Evolutionary conservation across 2,113 vertebrate genomes (phyloP), one percentile per base, ranked within the genome.

Genomic region (Erinaceus europaeus): DNA sequence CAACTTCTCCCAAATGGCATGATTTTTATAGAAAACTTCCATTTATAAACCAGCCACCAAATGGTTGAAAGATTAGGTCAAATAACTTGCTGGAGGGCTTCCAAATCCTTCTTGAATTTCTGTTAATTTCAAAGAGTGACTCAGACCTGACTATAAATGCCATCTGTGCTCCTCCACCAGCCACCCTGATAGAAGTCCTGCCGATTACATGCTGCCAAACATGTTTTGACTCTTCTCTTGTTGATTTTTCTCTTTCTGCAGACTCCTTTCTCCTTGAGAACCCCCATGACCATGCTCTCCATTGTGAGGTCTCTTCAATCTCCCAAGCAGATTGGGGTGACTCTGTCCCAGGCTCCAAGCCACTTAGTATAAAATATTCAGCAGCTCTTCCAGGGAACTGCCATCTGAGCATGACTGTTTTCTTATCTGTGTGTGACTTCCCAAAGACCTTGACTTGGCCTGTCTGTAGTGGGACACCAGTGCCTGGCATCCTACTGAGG

Each of bases 101-200:
- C 92, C 91, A 94, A 68, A 38, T 62, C 91, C 84, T 84, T 88
- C 76, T 77, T 67, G 75, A 84, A 68, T 80, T 71, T 88, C 67
- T 90, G 27, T 75, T n/a, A 18, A 90, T 83, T 90, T 88, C 85
- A 71, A 32, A 85, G 64, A 82, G 36, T 90, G 93, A 93, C 86
- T 93, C 92, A 85, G 75, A 88, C 36, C 52, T 91, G 89, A 82
- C 72, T 90, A 72, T 73, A 65, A 91, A 86, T 5, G 48, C 73
- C 89, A 83, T 89, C 86, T 94, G 90, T 90, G 84, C 59, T 83
- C 73, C 64, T 86, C 50, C 29, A 50, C 80, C 74, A 69, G 72
- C 23, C 23, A 23, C 57, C 5, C 46, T 62, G 46, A n/a, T 25
- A 17, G 72, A 85, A 92, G 68, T 17, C n/a, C 48, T 14, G 17